These are phyloP conservation scores for Grapholita molesta DNA, from an alignment of 1,140 invertebrate species.

Conservation along the genomic window DNA sequence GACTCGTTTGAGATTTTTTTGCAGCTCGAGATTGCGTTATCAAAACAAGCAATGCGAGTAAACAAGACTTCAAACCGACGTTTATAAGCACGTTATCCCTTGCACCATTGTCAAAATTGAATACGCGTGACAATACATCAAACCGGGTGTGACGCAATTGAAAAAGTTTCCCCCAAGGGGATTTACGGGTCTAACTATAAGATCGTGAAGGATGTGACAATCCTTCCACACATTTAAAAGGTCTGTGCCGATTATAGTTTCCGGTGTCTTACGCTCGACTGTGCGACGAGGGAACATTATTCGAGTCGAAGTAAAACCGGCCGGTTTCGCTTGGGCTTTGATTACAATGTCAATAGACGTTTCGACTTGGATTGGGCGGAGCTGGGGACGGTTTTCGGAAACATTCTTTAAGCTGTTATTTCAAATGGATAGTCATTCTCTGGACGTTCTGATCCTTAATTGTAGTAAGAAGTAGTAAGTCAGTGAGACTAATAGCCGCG, in stretches of 20 bases:
- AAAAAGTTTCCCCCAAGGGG: slow-evolving; percentile 13
- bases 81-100: slow-evolving; percentile 6
- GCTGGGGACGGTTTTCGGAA: slow-evolving; percentile 34
- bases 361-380: slow-evolving; percentile 36
- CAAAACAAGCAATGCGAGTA: slow-evolving; percentile 20
- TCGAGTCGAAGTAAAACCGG: slow-evolving; percentile 43
- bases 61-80: slow-evolving; percentile 6
- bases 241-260: slow-evolving; percentile 57
- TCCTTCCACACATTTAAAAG: slow-evolving; percentile 36
- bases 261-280: slow-evolving; percentile 51
- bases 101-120: slow-evolving; percentile 23
- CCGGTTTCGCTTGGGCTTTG: slow-evolving; percentile 35
- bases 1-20: not conserved
- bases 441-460: not conserved
- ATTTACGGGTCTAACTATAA: slow-evolving; percentile 12
- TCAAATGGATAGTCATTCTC: slow-evolving; percentile 5
- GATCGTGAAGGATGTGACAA: slow-evolving; percentile 35
- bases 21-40: not conserved
- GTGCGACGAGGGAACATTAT: slow-evolving; percentile 37
- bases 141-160: slow-evolving; percentile 19
- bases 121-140: slow-evolving; percentile 28
- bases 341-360: slow-evolving; percentile 56
- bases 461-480: not conserved
- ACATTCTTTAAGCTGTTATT: slow-evolving; percentile 19
- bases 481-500: not conserved